phyloP scores from a whole-genome alignment of 2,797 vertebrate species.

The Dallia pectoralis region DNA sequence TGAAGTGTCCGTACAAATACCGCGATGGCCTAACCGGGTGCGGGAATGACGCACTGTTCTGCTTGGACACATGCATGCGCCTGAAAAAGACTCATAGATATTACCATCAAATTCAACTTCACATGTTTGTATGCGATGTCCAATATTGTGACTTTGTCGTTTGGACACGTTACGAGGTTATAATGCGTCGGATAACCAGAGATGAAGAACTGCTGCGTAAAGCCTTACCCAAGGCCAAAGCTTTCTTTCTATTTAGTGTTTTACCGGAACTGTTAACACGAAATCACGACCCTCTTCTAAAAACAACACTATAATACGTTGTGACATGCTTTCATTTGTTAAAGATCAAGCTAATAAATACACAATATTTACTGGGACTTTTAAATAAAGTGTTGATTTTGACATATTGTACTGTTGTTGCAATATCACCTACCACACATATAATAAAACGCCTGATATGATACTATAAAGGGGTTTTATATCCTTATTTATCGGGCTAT shows the following conservation, averaged over 20 bases:
- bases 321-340: background rate
- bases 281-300: conserved; percentile 10
- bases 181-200: conserved; percentile 12
- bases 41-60: conserved; percentile 13
- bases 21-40: conserved; percentile 13
- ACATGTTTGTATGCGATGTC: conserved; percentile 22
- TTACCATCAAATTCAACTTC: conserved; percentile 13
- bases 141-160: conserved; percentile 23
- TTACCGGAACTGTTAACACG: conserved; percentile 16
- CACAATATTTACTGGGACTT: background rate
- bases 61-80: conserved; percentile 1
- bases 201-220: conserved; percentile 16
- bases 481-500: too few species aligned
- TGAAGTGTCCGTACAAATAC: conserved; percentile 31
- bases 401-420: background rate
- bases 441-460: background rate
- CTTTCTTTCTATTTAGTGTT: conserved; percentile 14
- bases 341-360: background rate
- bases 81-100: conserved; percentile 15
- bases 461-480: background rate
- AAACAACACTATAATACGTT: background rate
- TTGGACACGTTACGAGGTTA: conserved; percentile 4
- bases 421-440: background rate
- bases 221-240: conserved; percentile 18
- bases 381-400: background rate